Percentiles rank a stretch among this genome's conserved stretches.
Evolutionary conservation across 2,888 invertebrate species (phyloP).

Genomic region (Pseudeuparius sepicola): DNA sequence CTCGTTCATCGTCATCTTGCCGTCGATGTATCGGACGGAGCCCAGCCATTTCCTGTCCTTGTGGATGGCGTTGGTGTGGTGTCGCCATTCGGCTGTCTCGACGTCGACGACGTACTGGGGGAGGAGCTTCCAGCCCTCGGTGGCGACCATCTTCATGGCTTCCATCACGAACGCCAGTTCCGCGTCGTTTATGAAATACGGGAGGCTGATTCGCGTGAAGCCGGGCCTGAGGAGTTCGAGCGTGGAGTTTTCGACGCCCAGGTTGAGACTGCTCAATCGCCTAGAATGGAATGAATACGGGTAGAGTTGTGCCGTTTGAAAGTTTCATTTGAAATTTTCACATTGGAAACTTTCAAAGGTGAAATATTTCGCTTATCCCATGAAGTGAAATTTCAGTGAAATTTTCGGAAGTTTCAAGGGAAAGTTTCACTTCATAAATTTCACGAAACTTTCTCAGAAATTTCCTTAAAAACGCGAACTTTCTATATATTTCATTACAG

Average conservation of each 20-base stretch:
- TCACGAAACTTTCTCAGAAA: no score
- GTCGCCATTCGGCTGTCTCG: conserved; percentile 84
- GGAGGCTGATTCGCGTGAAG: conserved; percentile 74
- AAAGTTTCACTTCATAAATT: no score
- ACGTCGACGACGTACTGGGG: conserved; percentile 82
- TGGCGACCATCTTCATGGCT: conserved; percentile 77
- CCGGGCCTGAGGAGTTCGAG: conserved; percentile 74
- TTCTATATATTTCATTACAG: no score
- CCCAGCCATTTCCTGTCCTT: conserved; percentile 77
- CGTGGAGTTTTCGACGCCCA: conserved; percentile 40
- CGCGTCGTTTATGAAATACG: conserved; percentile 72
- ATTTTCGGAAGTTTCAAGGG: no score
- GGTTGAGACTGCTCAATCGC: conserved; percentile 39
- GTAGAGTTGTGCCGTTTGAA: no score
- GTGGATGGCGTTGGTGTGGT: conserved; percentile 66
- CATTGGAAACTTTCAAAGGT: no score
- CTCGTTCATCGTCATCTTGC: conserved; percentile 65
- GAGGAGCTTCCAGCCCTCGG: conserved; percentile 80
- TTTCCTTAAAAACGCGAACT: no score
- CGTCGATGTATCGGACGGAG: conserved; percentile 51
- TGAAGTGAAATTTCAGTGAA: no score
- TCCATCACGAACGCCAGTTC: conserved; percentile 75
- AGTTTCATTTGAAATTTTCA: no score
- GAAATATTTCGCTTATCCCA: no score
- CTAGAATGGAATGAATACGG: conserved; percentile 33